A percentile compares a stretch with the other conserved stretches of the same genome.
Conservation (phyloP, 2,113 vertebrate species). For the Riparia riparia region DNA sequence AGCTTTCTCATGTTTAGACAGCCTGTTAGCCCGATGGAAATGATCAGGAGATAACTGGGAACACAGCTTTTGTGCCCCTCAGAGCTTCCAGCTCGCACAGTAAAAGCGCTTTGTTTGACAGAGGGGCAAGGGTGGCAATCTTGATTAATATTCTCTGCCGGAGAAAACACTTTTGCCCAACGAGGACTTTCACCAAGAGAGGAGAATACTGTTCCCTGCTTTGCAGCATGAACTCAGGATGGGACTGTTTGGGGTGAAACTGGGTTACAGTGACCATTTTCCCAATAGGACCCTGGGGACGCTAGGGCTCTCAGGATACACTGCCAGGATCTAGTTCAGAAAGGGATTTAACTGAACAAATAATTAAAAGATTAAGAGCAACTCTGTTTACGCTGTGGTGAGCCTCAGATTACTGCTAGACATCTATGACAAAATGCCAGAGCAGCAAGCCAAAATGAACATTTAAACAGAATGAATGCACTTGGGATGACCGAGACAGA, state of each 20-base stretch:
- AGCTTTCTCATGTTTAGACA: neutral
- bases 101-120: neutral
- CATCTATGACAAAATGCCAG: neutral
- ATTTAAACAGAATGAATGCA: neutral
- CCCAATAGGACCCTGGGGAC: neutral
- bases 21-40: neutral
- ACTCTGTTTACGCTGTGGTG: neutral
- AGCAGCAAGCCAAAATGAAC: neutral
- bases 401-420: neutral
- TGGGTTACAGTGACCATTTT: neutral
- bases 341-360: neutral
- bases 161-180: neutral
- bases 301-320: neutral
- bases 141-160: neutral
- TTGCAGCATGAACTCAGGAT: neutral
- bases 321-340: neutral
- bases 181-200: neutral
- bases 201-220: neutral
- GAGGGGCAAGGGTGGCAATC: rapidly evolving
- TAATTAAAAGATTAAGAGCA: neutral
- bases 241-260: neutral
- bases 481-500: neutral
- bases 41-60: neutral
- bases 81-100: rapidly evolving
- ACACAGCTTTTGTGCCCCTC: neutral